Base-by-base conservation (phyloP, 30 jellyfish, hydroid and myxozoan species). In the Chrysaora quinquecirrha region DNA sequence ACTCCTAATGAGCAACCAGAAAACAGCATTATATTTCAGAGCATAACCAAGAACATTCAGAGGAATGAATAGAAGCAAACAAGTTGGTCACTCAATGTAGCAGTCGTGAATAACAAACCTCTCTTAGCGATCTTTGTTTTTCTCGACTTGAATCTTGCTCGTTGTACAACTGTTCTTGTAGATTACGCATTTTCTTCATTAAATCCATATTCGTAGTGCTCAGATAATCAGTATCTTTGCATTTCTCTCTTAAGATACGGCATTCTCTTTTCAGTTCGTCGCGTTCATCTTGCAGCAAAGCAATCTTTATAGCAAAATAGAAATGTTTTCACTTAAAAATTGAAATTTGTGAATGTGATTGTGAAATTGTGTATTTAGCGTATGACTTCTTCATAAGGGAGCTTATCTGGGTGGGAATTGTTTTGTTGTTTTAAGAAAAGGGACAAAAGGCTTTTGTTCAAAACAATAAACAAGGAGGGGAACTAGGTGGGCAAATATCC, bases 131-230 rank as follows among this genome's bases (percentile, higher is more conserved):
- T 48, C 83, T 65, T 56, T 28, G 69, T 67, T 80, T 80, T n/a
- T 80, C 83, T 22, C 83, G 83, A 25, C 81, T 80, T 18, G 83
- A 80, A 35, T 80, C 90, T 23, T 80, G 90, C 56, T 80, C 90
- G 31, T 70, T 80, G 48, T 80, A 80, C 23, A 80, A 43, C 50
- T 80, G 90, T 38, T 65, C 90, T 66, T 80, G 90, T 3, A 80
- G 65, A 16, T 47, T 32, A 18, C 82, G 30, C 73, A 80, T 14
- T 47, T 80, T 80, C 66, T 80, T 80, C 83, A 80, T 65, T 63
- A 80, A 80, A 20, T 80, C 90, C 83, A 80, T 29, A 70, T 80
- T 80, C 9, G 76, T 65, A 62, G 46, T 65, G 52, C 33, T 66
- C 0, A 80, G 22, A 27, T 64, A 63, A 27, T 80, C 90, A 10